Conservation (phyloP, 2,888 invertebrate genomes). For the Alitta virens region DNA sequence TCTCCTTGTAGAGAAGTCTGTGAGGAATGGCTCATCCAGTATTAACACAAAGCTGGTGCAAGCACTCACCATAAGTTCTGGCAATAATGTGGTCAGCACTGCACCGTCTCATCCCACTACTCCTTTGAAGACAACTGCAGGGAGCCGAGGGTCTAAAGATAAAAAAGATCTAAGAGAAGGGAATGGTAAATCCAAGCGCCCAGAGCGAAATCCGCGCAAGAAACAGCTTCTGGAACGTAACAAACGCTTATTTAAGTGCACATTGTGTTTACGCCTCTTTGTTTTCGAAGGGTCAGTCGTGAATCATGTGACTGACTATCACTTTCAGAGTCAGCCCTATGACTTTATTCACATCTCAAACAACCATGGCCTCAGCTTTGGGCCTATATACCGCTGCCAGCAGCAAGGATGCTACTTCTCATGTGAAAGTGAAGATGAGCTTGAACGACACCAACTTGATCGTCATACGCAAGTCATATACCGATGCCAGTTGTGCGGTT, state of each 20-base stretch:
- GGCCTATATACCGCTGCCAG: conserved; percentile 23
- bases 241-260: conserved; percentile 25
- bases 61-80: not conserved
- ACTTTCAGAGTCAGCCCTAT: conserved; percentile 18
- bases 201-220: conserved; percentile 14
- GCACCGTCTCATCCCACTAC: not conserved
- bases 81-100: not conserved
- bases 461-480: conserved; percentile 23
- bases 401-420: conserved; percentile 23
- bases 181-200: not conserved
- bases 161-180: too few relatives aligned
- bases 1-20: conserved; percentile 26
- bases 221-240: conserved; percentile 24
- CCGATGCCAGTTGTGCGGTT: conserved; percentile 28
- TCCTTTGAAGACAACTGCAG: not conserved
- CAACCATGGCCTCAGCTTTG: conserved; percentile 25
- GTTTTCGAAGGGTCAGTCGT: conserved; percentile 28
- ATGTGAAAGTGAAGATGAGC: conserved; percentile 16
- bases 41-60: not conserved
- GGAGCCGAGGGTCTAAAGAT: too few relatives aligned
- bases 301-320: conserved; percentile 24
- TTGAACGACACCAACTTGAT: conserved; percentile 21
- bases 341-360: conserved; percentile 24
- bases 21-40: conserved; percentile 5
- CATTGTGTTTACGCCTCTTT: conserved; percentile 21